Percentiles rank a stretch among this genome's conserved stretches.
These are phyloP conservation scores for Ommatoiulus sabulosus DNA, from an alignment of 2,888 invertebrate genomes.

Conservation along the genomic window DNA sequence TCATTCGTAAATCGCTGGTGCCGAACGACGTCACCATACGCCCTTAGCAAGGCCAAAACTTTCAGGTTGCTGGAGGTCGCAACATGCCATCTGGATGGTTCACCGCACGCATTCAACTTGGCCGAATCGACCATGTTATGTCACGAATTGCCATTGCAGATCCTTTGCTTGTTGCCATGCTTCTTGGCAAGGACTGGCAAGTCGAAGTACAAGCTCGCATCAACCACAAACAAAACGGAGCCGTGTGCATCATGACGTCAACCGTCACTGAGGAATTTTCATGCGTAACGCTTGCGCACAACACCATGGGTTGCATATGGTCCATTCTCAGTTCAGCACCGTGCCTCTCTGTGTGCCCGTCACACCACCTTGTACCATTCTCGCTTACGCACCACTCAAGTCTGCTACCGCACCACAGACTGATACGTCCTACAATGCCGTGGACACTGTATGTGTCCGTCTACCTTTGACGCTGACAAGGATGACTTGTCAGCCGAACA, in stretches of 20 bases:
- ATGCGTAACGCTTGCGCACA: neutral
- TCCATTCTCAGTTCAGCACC: neutral
- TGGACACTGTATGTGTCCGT: too few species aligned
- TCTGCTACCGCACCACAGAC: too few species aligned
- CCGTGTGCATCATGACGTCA: constrained; percentile 30
- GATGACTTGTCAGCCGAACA: too few species aligned
- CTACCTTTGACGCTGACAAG: too few species aligned
- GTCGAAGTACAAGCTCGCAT: constrained; percentile 16
- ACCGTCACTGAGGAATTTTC: neutral
- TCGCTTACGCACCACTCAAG: too few species aligned
- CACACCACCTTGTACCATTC: neutral
- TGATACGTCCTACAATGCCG: too few species aligned
- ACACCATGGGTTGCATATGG: neutral
- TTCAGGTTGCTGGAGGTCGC: neutral
- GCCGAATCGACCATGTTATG: constrained; percentile 48
- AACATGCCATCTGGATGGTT: constrained; percentile 38
- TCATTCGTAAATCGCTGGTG: too few species aligned
- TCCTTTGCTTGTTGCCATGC: constrained; percentile 8
- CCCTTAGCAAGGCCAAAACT: neutral
- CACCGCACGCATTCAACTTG: neutral
- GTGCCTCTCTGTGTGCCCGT: neutral
- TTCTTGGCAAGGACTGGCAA: constrained; percentile 52
- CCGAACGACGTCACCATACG: neutral
- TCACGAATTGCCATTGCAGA: neutral
- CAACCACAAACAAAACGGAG: neutral